Base-by-base conservation (phyloP, 37 sponge, comb jelly and placozoan species). In the Dysidea cf. avara region DNA sequence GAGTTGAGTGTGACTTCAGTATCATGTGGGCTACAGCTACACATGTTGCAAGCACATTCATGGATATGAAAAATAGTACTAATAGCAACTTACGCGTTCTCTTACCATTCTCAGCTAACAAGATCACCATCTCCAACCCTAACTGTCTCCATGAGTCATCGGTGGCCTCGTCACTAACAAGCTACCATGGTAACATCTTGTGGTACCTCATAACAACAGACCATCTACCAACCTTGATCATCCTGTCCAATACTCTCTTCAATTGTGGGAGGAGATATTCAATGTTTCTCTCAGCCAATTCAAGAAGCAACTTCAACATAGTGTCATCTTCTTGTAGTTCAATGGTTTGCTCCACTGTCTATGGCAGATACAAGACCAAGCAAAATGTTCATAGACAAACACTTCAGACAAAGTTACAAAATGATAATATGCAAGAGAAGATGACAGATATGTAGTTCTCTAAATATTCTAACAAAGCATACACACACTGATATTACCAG, bases 81-180 rank as follows among this genome's bases (percentile, higher is more conserved):
- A n/a, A n/a, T n/a, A n/a, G n/a, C n/a, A n/a, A n/a, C n/a, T n/a
- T n/a, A n/a, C n/a, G n/a, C n/a, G n/a, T n/a, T n/a, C n/a, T n/a
- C 63, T 56, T 16, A 89, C 86, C 90, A 57, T 89, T 86, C 72
- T 98, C 99, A 53, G 93, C 84, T 20, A 94, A 36, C 32, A 93
- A 92, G 1, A 98, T 83, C 20, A 95, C 47, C 52, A 95, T 39
- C 50, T 98, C 99, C 50, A 98, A 63, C 17, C 83, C 81, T 25
- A 98, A 81, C 62, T 98, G 99, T 55, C 82, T 85, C 87, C 82
- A 89, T 16, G 75, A 73, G 47, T 94, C 88, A 13, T 82, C 87
- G 35, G 87, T 36, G 9, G 51, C 78, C 11, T 54, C 74, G 7
- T 65, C 62, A 4, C 22, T 71, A 65, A 81, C 79, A 22, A 87